A percentile compares a stretch with the other conserved stretches of the same genome.
These are phyloP conservation scores for Villa cingulata DNA, from an alignment of 2,888 invertebrate genomes.

Conservation along the genomic window DNA sequence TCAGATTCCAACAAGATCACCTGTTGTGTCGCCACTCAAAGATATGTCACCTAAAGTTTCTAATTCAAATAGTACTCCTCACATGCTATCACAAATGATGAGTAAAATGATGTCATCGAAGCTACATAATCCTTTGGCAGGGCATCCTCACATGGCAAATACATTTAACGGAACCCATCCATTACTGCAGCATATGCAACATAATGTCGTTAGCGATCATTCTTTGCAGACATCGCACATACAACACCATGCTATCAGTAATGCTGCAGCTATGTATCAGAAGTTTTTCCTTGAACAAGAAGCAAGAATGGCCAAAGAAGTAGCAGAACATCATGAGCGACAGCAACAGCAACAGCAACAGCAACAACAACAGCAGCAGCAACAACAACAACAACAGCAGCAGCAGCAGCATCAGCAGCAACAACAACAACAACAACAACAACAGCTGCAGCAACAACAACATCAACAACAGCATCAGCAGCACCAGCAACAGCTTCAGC, in stretches of 20 bases:
- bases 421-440: conserved; percentile 40
- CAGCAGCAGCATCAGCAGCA: conserved; percentile 40
- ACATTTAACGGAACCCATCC: conserved; percentile 46
- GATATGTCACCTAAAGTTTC: conserved; percentile 24
- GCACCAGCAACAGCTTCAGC: conserved; percentile 38
- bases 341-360: conserved; percentile 39
- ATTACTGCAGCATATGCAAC: conserved; percentile 43
- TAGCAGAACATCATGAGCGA: conserved; percentile 44
- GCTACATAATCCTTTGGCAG: conserved; percentile 40
- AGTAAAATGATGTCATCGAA: conserved; percentile 52
- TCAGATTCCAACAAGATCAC: conserved; percentile 29
- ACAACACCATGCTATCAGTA: conserved; percentile 48
- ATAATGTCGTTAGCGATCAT: conserved; percentile 23
- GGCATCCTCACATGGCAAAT: conserved; percentile 43
- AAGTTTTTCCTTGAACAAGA: conserved; percentile 70
- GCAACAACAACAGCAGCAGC: conserved; percentile 39
- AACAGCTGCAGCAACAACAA: conserved; percentile 36
- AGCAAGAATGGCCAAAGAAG: conserved; percentile 54
- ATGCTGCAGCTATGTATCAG: conserved; percentile 60
- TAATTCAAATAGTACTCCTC: conserved; percentile 30
- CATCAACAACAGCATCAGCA: conserved; percentile 41
- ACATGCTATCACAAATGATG: conserved; percentile 50
- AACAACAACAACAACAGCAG: conserved; percentile 41
- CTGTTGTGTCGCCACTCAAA: conserved; percentile 19
- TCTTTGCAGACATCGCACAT: conserved; percentile 29